A percentile compares a stretch with the other conserved stretches of the same genome.
phyloP scores from a whole-genome alignment of 2,888 invertebrate species.

The Chironomus tentans region DNA sequence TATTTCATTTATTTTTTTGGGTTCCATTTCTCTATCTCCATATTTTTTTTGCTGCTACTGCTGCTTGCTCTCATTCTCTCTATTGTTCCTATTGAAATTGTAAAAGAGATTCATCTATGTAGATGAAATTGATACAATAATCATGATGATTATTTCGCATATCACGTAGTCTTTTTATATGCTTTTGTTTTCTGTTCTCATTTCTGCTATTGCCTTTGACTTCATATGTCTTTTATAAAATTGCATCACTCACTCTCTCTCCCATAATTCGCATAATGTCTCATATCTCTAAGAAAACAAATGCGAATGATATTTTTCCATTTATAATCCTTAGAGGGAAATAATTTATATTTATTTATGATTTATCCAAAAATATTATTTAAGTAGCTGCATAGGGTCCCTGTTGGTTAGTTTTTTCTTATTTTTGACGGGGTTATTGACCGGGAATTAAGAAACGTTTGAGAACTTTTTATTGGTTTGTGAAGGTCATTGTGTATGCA shows the following conservation, averaged over 20 bases:
- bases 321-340: background rate
- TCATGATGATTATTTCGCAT: slow-evolving; percentile 24
- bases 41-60: no score
- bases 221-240: no score
- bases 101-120: background rate
- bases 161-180: slow-evolving; percentile 25
- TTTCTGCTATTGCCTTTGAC: background rate
- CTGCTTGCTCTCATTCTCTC: no score
- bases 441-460: no score
- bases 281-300: background rate
- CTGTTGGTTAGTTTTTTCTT: no score
- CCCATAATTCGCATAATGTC: no score
- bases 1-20: background rate
- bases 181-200: background rate
- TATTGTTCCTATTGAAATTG: slow-evolving; percentile 6
- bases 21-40: background rate
- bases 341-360: background rate
- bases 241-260: no score
- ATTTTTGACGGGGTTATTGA: no score
- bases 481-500: no score
- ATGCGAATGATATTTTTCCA: background rate
- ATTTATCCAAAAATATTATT: no score
- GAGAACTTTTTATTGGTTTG: no score
- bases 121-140: slow-evolving; percentile 21
- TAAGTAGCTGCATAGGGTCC: no score